These are phyloP conservation scores for Agonopterix arenella DNA, from an alignment of 2,888 invertebrate species.

Conservation along the genomic window DNA sequence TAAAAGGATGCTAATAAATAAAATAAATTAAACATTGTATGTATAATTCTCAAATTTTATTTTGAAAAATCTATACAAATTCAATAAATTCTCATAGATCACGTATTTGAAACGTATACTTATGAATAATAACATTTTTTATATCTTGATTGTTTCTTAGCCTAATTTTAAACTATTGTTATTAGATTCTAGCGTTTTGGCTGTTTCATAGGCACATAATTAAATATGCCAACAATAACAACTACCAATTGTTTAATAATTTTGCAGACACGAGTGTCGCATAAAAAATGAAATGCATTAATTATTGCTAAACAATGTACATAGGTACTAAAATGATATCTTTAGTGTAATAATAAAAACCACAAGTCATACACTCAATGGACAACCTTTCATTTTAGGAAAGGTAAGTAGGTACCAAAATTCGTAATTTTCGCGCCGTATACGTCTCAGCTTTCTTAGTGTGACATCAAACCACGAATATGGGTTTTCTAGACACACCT, in stretches of 20 bases:
- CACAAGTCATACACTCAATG: too few species aligned
- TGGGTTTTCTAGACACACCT: too few species aligned
- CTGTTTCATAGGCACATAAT: neutral
- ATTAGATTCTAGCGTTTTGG: constrained; percentile 14
- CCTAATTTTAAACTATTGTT: neutral
- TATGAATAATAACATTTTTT: constrained; percentile 6
- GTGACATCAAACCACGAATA: too few species aligned
- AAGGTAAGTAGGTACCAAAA: too few species aligned
- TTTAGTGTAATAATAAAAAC: too few species aligned
- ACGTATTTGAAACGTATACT: constrained; percentile 24
- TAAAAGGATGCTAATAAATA: too few species aligned
- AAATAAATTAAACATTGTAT: constrained; percentile 9
- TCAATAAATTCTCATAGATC: constrained; percentile 25
- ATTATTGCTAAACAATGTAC: too few species aligned
- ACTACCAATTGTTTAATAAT: neutral
- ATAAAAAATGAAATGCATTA: neutral
- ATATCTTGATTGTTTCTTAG: neutral
- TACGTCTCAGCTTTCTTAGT: too few species aligned
- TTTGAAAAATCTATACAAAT: constrained; percentile 46
- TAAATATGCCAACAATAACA: neutral
- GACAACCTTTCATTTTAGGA: too few species aligned
- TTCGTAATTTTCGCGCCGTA: too few species aligned
- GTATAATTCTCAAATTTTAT: constrained; percentile 45
- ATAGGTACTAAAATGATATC: too few species aligned
- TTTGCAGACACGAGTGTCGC: neutral